Base-by-base conservation (phyloP, 1,140 invertebrate genomes). In the Melanaphis sacchari region DNA sequence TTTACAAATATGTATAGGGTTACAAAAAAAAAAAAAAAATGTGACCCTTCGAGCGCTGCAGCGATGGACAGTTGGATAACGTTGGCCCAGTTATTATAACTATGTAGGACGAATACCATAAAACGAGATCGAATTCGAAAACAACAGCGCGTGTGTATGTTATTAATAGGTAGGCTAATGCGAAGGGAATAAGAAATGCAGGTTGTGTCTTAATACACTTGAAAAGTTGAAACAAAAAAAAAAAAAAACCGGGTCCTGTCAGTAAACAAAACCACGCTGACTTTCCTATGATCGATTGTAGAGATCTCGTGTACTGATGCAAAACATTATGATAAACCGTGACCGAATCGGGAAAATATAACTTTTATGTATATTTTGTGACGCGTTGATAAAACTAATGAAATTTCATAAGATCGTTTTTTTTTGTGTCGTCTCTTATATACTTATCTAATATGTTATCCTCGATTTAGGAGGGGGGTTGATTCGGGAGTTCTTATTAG, bases 121-220 rank as follows among this genome's bases (percentile, higher is more conserved):
- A 91, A 91, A 76, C 52, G 41, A 76, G 66, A 91, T 91, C 59
- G 90, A 54, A 91, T 91, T 91, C 59, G 90, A 81, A 43, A 91
- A 91, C 90, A 49, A 91, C 59, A n/a, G 36, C 4, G 59, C 26
- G 3, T 54, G 52, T 6, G 41, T 36, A 26, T 92, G 9, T 92
- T 92, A 92, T 92, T 92, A 92, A 92, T 92, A 92, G 59, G 66
- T 92, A 49, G 26, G 31, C 90, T 92, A 92, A 92, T 82, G 31
- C 66, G n/a, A 92, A 36, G n/a, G n/a, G 43, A 92, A 82, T 81
- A 81, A 41, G 43, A 81, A 92, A 81, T 82, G 76, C 90, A 82
- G 90, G 38, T 82, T 36, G 40, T 38, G 7, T 92, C 81, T 82
- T 24, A 82, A 82, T 49, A 38, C 43, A 41, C 36, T 36, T 26